Evolutionary conservation across 2,888 invertebrate species (phyloP), one percentile per base, ranked within the genome.

Genomic region (Apantesis nais): DNA sequence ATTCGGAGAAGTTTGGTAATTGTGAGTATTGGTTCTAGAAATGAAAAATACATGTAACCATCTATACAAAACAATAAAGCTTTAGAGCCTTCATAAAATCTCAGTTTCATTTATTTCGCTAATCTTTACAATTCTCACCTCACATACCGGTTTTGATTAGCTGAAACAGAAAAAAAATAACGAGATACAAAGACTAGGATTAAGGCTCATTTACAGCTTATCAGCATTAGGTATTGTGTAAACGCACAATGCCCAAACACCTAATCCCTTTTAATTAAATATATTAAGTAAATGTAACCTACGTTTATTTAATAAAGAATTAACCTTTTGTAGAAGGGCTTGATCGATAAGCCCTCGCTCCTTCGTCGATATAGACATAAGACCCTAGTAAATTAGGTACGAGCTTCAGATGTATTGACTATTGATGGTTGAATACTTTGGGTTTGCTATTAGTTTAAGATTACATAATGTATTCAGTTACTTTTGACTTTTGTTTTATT

Each of bases 241-340:
- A 71, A 74, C 73, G 69, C 66, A 72, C 70, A 64, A 60, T 62
- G 71, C 48, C 71, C 29, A 58, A 29, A 67, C 72, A 71, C 71
- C 55, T 77, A 79, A 81, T 79, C 73, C 75, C 25, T 75, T 70
- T 79, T 77, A 80, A 80, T 80, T 80, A 79, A 80, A 67, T 66
- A 66, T 75, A 79, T 77, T 74, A 79, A 71, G 79, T 75, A 75
- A 74, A 80, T 78, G 75, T 81, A 66, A 74, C 77, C 66, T 72
- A 73, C 71, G 74, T 55, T 58, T 29, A 29, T 58, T 16, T 81
- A 71, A 75, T 73, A 79, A 76, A 73, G 73, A 79, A 78, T 79
- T 81, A 72, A 79, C 77, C 73, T 77, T 76, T 78, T 71, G 74
- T 74, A 74, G 34, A 63, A 77, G 63, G 66, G 77, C 66, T 70